These are phyloP conservation scores for Grus americana DNA, from an alignment of 2,113 vertebrate species.

Conservation along the genomic window DNA sequence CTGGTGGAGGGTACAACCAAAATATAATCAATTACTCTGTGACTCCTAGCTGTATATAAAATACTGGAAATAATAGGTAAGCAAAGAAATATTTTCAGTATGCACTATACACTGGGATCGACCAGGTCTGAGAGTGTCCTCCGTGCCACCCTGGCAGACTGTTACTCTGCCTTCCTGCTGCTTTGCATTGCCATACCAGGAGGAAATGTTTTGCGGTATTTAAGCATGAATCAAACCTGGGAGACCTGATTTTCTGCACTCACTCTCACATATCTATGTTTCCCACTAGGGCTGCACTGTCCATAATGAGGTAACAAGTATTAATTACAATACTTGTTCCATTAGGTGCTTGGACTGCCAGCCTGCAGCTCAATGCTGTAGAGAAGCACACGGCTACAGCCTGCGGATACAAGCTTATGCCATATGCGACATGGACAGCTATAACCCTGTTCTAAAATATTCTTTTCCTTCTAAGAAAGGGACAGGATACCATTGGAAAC, in stretches of 20 bases:
- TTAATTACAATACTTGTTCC: background rate
- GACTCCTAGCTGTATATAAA: background rate
- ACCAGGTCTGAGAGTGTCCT: background rate
- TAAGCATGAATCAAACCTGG: background rate
- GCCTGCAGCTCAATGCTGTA: background rate
- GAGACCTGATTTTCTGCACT: background rate
- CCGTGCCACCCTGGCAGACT: background rate
- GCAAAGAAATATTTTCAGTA: background rate
- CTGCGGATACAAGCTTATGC: background rate
- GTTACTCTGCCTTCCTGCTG: background rate
- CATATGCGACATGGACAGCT: background rate
- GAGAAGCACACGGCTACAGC: background rate
- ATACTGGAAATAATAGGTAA: background rate
- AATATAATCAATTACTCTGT: background rate
- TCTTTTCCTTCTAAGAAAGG: background rate
- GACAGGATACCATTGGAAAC: background rate
- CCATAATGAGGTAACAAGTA: background rate
- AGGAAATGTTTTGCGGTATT: background rate
- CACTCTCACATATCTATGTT: background rate
- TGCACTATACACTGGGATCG: fast-evolving
- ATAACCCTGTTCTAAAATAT: background rate
- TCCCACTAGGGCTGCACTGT: background rate
- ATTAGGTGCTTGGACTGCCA: background rate
- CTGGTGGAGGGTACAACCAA: background rate
- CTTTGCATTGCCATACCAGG: background rate